Conservation (phyloP, 30 jellyfish, hydroid and myxozoan species). For the Aurelia sp. region DNA sequence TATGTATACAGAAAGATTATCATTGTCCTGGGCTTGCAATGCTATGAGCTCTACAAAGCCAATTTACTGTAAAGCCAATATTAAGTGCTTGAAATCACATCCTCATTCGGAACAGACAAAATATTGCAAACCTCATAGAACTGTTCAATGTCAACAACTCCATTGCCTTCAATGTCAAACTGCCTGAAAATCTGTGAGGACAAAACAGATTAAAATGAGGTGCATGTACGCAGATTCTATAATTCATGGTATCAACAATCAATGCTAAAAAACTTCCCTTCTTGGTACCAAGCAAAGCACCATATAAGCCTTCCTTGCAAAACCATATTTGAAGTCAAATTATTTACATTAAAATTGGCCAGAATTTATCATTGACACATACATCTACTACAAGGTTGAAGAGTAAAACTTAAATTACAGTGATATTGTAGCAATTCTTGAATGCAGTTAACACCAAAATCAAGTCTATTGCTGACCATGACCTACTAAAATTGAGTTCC, state of each 20-base stretch:
- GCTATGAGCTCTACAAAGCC: too few species aligned
- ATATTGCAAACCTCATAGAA: slow-evolving; percentile 78
- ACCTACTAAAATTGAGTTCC: too few species aligned
- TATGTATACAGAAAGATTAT: too few species aligned
- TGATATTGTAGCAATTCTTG: too few species aligned
- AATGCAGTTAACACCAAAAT: too few species aligned
- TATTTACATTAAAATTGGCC: background rate
- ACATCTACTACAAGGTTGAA: too few species aligned
- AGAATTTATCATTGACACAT: too few species aligned
- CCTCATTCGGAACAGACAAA: background rate
- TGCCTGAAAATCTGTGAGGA: slow-evolving; percentile 76
- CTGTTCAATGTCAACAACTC: slow-evolving; percentile 85
- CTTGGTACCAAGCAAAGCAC: background rate
- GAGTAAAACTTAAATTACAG: too few species aligned
- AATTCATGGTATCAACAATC: background rate
- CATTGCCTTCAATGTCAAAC: slow-evolving; percentile 88
- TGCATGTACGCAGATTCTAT: too few species aligned
- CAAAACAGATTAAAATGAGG: background rate
- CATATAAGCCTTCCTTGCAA: background rate
- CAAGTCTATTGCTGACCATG: too few species aligned
- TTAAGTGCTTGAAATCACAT: background rate
- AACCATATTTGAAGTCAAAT: background rate
- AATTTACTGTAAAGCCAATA: too few species aligned
- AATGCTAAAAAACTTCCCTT: background rate
- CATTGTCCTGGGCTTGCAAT: too few species aligned